These are phyloP conservation scores for Trachurus trachurus DNA, from an alignment of 2,797 vertebrate species.

Conservation along the genomic window DNA sequence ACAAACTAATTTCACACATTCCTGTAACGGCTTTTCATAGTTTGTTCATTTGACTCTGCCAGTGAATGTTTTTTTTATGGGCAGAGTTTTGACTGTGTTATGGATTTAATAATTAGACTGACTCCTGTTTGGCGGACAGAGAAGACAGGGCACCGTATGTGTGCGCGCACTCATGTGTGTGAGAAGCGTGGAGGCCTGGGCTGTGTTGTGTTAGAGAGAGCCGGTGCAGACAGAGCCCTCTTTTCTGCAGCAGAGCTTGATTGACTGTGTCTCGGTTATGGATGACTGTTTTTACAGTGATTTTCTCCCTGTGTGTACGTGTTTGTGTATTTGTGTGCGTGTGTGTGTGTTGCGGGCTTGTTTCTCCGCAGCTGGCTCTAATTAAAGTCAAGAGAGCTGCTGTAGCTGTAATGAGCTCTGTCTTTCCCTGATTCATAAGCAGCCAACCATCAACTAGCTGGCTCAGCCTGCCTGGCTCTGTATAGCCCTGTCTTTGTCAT, in stretches of 20 bases:
- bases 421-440: conserved; percentile 83
- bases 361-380: conserved; percentile 85
- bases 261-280: conserved; percentile 77
- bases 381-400: conserved; percentile 82
- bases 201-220: conserved; percentile 43
- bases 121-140: conserved; percentile 54
- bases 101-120: conserved; percentile 62
- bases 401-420: conserved; percentile 83
- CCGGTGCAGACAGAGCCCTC: conserved; percentile 68
- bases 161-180: conserved; percentile 41
- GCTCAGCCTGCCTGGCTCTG: conserved; percentile 55
- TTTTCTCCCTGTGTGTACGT: conserved; percentile 66
- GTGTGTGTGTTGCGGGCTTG: conserved; percentile 71
- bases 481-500: conserved; percentile 4
- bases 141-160: conserved; percentile 49
- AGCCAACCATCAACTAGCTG: conserved; percentile 89
- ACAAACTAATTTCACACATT: neutral
- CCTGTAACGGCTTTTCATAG: neutral
- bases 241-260: conserved; percentile 68
- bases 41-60: conserved; percentile 20
- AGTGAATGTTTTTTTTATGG: neutral
- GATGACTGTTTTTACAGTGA: conserved; percentile 84
- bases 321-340: conserved; percentile 40
- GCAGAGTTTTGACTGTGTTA: conserved; percentile 37
- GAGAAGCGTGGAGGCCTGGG: conserved; percentile 32